phyloP scores from a whole-genome alignment of 1,140 invertebrate genomes.

The Portunus trituberculatus region DNA sequence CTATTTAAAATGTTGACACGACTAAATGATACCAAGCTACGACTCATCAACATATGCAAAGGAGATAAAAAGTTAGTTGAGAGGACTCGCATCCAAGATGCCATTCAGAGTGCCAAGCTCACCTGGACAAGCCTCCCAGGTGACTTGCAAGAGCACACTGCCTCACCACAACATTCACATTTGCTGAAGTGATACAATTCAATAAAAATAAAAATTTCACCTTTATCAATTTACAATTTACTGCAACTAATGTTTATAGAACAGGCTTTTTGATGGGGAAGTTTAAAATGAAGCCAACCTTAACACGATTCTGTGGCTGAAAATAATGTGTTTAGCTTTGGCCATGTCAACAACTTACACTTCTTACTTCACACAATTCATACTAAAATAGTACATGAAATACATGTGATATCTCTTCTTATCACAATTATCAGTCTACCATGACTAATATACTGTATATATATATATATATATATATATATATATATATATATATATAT shows the following conservation, averaged over 20 bases:
- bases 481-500: constrained; percentile 44
- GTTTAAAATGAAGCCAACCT: not conserved
- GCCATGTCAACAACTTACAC: constrained; percentile 1
- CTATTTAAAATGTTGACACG: not conserved
- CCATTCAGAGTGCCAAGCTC: not conserved
- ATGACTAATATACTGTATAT: constrained; percentile 46
- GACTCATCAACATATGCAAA: not conserved
- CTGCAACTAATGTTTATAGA: not conserved
- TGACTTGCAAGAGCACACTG: not conserved
- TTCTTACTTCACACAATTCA: not conserved
- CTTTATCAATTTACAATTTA: not conserved
- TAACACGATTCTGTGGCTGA: not conserved
- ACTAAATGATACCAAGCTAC: not conserved
- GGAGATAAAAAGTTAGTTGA: not conserved
- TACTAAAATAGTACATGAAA: constrained; percentile 3
- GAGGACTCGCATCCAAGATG: not conserved
- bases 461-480: constrained; percentile 38
- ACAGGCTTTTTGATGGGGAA: not conserved
- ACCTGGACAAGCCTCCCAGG: not conserved
- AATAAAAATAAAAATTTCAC: not conserved
- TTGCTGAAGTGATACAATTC: not conserved
- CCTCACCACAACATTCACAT: not conserved
- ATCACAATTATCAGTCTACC: not conserved
- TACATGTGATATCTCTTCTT: constrained; percentile 24
- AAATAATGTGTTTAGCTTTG: not conserved